A percentile compares a stretch with the other conserved stretches of the same genome.
Conservation (phyloP, 2,888 invertebrate species). For the Megaustenia siamemsis region DNA sequence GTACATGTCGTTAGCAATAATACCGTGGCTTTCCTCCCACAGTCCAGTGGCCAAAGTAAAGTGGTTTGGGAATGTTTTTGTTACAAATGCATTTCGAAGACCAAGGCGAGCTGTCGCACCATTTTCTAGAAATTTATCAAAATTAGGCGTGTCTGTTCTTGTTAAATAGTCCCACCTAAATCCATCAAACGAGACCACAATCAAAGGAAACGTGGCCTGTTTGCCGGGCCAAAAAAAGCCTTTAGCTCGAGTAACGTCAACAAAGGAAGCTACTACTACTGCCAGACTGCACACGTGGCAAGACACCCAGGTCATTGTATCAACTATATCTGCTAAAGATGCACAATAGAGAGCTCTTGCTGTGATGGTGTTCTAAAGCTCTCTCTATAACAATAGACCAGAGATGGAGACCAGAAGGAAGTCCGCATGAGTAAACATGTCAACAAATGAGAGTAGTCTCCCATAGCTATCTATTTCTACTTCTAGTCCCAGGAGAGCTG, state of each 20-base stretch:
- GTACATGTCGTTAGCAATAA: slow-evolving; percentile 84
- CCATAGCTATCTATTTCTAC: too few relatives aligned
- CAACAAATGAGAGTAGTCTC: too few relatives aligned
- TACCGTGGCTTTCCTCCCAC: slow-evolving; percentile 86
- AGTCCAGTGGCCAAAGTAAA: slow-evolving; percentile 84
- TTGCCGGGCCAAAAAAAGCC: slow-evolving; percentile 18
- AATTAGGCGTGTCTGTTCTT: slow-evolving; percentile 82
- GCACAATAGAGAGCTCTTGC: not conserved
- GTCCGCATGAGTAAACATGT: too few relatives aligned
- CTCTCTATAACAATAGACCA: too few relatives aligned
- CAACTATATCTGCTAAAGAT: not conserved
- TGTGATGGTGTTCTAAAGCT: not conserved
- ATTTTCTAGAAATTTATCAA: slow-evolving; percentile 83
- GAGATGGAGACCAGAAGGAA: too few relatives aligned
- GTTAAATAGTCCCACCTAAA: slow-evolving; percentile 86
- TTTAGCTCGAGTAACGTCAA: not conserved
- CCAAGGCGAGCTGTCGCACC: slow-evolving; percentile 83
- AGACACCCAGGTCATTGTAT: too few relatives aligned
- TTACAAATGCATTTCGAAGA: slow-evolving; percentile 79
- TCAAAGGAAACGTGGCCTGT: slow-evolving; percentile 55
- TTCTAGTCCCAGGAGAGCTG: too few relatives aligned
- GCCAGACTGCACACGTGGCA: too few relatives aligned
- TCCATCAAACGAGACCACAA: slow-evolving; percentile 87
- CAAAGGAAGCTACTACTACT: not conserved
- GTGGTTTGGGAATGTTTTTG: slow-evolving; percentile 89